Percentiles rank a stretch among this genome's conserved stretches.
Conservation (phyloP, 2,797 vertebrate species). For the Typhlichthys eigenmanni region DNA sequence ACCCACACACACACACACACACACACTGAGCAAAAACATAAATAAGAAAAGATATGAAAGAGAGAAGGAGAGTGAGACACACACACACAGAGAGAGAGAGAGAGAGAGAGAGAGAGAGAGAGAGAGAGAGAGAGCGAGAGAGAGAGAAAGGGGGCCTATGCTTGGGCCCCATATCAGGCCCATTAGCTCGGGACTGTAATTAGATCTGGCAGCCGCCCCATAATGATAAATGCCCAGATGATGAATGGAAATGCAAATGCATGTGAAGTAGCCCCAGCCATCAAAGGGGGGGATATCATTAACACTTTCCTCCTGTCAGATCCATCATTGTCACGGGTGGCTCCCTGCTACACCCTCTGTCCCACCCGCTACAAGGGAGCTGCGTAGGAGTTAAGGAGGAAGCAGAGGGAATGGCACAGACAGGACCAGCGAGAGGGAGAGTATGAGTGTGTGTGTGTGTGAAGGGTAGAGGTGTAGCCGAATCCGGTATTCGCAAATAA, state of each 20-base stretch:
- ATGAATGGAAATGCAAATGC: conserved; percentile 99
- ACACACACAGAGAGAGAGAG: background rate
- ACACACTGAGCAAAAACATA: too few relatives aligned
- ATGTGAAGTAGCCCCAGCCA: conserved; percentile 89
- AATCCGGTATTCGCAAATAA: too few relatives aligned
- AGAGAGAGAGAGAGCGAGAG: conserved; percentile 60
- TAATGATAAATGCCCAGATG: conserved; percentile 94
- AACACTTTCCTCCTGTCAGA: conserved; percentile 94
- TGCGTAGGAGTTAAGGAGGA: conserved; percentile 61
- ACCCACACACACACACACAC: too few relatives aligned
- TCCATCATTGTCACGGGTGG: conserved; percentile 92
- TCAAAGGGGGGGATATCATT: conserved; percentile 91
- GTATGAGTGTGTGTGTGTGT: background rate
- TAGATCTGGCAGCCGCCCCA: conserved; percentile 95
- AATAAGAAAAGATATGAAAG: too few relatives aligned
- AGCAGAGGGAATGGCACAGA: conserved; percentile 25
- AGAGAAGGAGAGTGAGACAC: too few relatives aligned
- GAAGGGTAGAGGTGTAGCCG: too few relatives aligned
- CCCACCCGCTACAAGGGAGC: conserved; percentile 70
- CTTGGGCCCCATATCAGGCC: conserved; percentile 64
- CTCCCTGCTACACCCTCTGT: conserved; percentile 71
- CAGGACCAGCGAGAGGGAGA: conserved; percentile 14
- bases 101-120: conserved; percentile 33
- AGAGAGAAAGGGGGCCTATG: conserved; percentile 53
- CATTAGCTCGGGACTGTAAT: conserved; percentile 94